These are phyloP conservation scores for Apotomis capreana DNA, from an alignment of 2,888 invertebrate genomes.

Conservation along the genomic window DNA sequence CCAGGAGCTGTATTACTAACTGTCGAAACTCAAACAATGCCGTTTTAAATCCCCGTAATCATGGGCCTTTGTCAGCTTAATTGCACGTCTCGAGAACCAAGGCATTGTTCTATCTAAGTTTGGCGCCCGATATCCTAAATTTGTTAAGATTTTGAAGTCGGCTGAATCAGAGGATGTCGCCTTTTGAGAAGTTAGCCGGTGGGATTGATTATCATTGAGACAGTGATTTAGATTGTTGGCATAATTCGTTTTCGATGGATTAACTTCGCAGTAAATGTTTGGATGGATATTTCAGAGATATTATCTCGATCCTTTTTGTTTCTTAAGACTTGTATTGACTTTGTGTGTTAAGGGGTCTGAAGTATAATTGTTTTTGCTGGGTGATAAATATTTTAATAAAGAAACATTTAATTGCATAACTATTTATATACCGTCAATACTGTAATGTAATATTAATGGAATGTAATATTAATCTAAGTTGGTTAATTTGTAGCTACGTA, in stretches of 20 bases:
- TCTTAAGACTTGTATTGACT: neutral
- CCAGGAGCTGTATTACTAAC: conserved; percentile 4
- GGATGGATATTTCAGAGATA: conserved; percentile 3
- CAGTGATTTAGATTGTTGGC: conserved; percentile 38
- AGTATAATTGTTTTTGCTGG: neutral
- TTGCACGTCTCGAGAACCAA: conserved; percentile 24
- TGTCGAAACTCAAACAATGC: conserved; percentile 33
- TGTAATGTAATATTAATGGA: no score
- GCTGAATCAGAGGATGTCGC: conserved; percentile 24
- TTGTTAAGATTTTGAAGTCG: conserved; percentile 33
- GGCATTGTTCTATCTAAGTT: conserved; percentile 36
- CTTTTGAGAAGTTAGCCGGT: conserved; percentile 30
- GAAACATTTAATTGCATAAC: no score
- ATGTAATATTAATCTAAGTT: no score
- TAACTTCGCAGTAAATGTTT: conserved; percentile 31
- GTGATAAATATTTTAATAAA: no score
- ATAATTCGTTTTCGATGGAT: conserved; percentile 38
- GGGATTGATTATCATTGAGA: conserved; percentile 42
- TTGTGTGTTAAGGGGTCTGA: neutral
- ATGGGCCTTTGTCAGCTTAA: conserved; percentile 39
- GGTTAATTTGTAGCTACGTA: neutral
- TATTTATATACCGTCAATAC: no score
- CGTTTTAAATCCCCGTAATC: conserved; percentile 36
- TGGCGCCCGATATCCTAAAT: conserved; percentile 20
- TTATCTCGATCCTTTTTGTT: neutral